Percentiles rank a stretch among this genome's conserved stretches.
Conservation (phyloP, 1,140 invertebrate species). For the Drosophila arawakana region DNA sequence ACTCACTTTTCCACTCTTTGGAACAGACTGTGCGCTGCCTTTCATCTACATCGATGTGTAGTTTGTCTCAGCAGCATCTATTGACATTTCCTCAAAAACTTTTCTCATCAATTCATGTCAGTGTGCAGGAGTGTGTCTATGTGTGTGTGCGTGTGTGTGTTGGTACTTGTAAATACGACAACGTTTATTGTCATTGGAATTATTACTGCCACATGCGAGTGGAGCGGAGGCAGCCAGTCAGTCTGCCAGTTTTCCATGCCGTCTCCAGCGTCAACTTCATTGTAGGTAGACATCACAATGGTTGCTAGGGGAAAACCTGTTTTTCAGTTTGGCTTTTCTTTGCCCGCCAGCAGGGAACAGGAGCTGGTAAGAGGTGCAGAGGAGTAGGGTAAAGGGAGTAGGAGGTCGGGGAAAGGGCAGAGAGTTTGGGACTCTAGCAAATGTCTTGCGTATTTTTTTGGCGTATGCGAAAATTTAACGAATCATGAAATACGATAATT, state of each 20-base stretch:
- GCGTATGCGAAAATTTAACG: constrained; percentile 82
- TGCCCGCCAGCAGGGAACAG: constrained; percentile 28
- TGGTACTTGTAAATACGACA: constrained; percentile 80
- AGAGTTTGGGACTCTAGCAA: constrained; percentile 14
- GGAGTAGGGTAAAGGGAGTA: neutral
- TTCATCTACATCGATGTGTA: constrained; percentile 49
- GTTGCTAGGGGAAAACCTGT: constrained; percentile 77
- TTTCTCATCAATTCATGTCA: constrained; percentile 80
- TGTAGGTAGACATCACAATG: constrained; percentile 77
- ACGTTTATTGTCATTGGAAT: constrained; percentile 82
- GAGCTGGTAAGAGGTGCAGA: neutral
- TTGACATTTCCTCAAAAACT: constrained; percentile 83
- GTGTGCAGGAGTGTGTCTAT: constrained; percentile 49
- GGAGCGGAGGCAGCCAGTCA: constrained; percentile 36
- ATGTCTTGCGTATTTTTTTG: constrained; percentile 73
- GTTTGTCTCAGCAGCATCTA: constrained; percentile 76
- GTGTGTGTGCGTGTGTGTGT: constrained; percentile 35
- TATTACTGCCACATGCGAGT: constrained; percentile 75
- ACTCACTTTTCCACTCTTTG: constrained; percentile 7
- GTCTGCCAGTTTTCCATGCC: constrained; percentile 41
- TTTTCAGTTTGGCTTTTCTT: constrained; percentile 68
- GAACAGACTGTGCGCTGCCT: neutral
- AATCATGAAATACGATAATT: constrained; percentile 84
- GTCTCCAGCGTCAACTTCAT: constrained; percentile 46
- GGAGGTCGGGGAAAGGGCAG: neutral